Base-by-base conservation (phyloP, 2,113 vertebrate species). In the Centrocercus urophasianus region DNA sequence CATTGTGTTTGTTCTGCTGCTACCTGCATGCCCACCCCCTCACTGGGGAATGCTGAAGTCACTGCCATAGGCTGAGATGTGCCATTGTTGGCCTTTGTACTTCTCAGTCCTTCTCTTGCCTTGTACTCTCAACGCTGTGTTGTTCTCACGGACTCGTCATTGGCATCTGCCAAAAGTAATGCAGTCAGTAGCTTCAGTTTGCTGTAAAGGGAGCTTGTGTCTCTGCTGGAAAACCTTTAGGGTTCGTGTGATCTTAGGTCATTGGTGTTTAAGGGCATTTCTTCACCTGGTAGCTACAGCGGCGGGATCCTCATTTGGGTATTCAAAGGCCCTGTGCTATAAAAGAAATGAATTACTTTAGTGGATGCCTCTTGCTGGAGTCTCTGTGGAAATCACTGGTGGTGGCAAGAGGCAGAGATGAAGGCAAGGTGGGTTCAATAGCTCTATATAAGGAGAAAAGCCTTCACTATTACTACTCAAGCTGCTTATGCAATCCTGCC, bases 391-490 rank as follows among this genome's bases (percentile, higher is more conserved):
- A 82, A 67, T 88, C 6, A 2, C 42, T 77, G 85, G 42, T 36
- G 47, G 42, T 54, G 79, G 52, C 59, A 76, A 43, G 59, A 75
- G 82, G 34, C 32, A 0, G 25, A 92, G 80, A 83, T 71, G 86
- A 89, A 83, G 88, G 71, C 70, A 93, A 94, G 92, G 93, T 95
- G 86, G 65, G 38, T 57, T 92, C 78, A 71, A 72, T 80, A 87
- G 77, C 38, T 90, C 94, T 95, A 67, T 93, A 85, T 89, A 96
- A 86, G 93, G 86, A 83, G 64, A 92, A 88, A 47, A 18, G 84
- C 86, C 71, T 86, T 91, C 73, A 24, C 75, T 57, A 60, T 66
- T 77, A 74, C 88, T 90, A 3, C 82, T 85, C 45, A 8, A 56
- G 77, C 73, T 93, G 83, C 91, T 89, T 82, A 10, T 83, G 85